Evolutionary conservation across 37 sponge, comb jelly and placozoan species (phyloP).

Genomic region (Axinella damicornis): DNA sequence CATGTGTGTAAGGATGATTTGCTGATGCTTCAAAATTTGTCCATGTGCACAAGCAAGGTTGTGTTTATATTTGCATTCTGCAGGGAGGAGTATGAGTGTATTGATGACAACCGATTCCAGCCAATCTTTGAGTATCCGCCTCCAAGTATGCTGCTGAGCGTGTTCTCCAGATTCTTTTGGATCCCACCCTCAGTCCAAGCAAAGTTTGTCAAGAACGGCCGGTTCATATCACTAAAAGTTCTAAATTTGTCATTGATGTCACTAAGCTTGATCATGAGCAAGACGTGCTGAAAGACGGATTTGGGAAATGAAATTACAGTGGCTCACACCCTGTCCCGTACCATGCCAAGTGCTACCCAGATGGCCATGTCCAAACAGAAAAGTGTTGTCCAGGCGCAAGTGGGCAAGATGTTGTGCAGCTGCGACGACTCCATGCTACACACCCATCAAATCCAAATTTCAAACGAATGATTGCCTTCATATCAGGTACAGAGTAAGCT

Average conservation of each 20-base stretch:
- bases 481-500: no score
- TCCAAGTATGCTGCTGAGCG: neutral
- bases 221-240: neutral
- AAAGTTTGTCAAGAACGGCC: neutral
- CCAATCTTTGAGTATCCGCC: conserved; percentile 31
- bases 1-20: no score
- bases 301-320: neutral
- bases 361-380: neutral
- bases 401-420: neutral
- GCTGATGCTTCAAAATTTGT: no score
- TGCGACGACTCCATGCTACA: neutral
- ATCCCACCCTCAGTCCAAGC: neutral
- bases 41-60: no score
- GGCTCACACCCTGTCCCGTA: neutral
- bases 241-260: neutral
- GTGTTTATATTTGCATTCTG: no score
- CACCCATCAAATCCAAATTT: conserved; percentile 21
- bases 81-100: no score
- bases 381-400: neutral
- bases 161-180: neutral
- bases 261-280: neutral
- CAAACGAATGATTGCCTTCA: conserved; percentile 42
- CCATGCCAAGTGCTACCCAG: neutral
- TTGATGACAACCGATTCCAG: neutral
- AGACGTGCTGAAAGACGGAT: neutral